phyloP scores from a whole-genome alignment of 2,888 invertebrate species.

The Augiades crinisus region DNA sequence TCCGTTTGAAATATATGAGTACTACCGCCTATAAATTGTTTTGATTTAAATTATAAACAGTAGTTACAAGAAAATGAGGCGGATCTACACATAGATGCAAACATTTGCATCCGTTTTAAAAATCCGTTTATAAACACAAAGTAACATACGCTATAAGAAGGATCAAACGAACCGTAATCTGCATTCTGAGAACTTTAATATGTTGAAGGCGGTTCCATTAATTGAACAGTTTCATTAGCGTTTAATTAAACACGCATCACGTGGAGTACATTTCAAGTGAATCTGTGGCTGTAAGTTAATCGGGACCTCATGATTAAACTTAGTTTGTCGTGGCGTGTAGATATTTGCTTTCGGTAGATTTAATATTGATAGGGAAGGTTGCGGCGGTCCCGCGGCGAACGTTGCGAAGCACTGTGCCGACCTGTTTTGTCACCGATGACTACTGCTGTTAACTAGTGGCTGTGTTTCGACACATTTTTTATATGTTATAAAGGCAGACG shows the following conservation, averaged over 20 bases:
- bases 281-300: constrained; percentile 42
- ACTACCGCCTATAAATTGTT: too few relatives aligned
- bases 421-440: constrained; percentile 34
- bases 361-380: constrained; percentile 62
- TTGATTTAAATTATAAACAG: too few relatives aligned
- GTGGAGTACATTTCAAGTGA: constrained; percentile 1
- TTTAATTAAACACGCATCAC: constrained; percentile 3
- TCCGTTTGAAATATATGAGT: too few relatives aligned
- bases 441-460: constrained; percentile 41
- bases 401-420: constrained; percentile 37
- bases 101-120: too few relatives aligned
- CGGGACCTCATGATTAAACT: constrained; percentile 54
- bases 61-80: too few relatives aligned
- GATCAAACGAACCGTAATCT: not conserved
- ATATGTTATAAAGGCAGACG: too few relatives aligned
- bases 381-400: constrained; percentile 40
- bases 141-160: too few relatives aligned
- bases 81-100: not conserved
- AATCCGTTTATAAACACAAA: too few relatives aligned
- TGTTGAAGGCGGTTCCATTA: not conserved
- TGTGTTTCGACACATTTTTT: too few relatives aligned
- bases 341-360: constrained; percentile 55
- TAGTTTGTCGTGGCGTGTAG: constrained; percentile 50
- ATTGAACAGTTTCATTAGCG: constrained; percentile 4
- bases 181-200: not conserved